Evolutionary conservation across 2,797 vertebrate genomes (phyloP), one percentile per base, ranked within the genome.

Genomic region (Ctenosaura bakeri): DNA sequence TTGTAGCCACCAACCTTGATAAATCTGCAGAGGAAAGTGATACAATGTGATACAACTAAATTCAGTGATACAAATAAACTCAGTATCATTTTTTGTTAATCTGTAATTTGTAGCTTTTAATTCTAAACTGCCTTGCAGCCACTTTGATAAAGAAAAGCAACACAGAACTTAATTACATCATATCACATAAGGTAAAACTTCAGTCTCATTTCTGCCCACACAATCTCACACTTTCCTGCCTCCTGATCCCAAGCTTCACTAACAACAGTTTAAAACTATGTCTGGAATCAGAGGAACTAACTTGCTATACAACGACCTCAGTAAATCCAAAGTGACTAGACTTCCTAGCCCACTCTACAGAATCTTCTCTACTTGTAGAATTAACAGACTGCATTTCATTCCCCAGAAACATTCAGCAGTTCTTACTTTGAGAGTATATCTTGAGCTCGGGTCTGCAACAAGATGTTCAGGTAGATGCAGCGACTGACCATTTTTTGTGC

Each of bases 401-500:
- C 26, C 56, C 6, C 62, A 74, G 69, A 24, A 84, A 52, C 54
- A 32, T 7, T 73, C 6, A 46, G 35, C 7, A 81, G 46, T 13
- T 91, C 97, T 94, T 95, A 99, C 99, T 98, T 98, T 91, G 98
- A 97, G 3, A 99, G 97, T 88, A 98, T 93, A 88, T 99, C 99
- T 0, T 98, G 98, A 3, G 98, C 97, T 1, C 98, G 98, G 0
- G 99, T 99, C 96, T 99, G 99, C 90, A 99, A 97, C 42, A 99
- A 95, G 94, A 99, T 98, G 95, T 99, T 99, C 90, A 99, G 96
- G 96, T 99, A 99, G 94, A 99, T 98, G 93, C 99, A 99, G 42
- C 99, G 98, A 91, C 99, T 99, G 95, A 99, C 99, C 98, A 99
- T 98, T 97, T 99, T 99, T 89, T 98, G 97, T 0, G 99, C 98